A percentile compares a stretch with the other conserved stretches of the same genome.
phyloP scores from a whole-genome alignment of 2,797 vertebrate species.

The Oreochromis mossambicus region DNA sequence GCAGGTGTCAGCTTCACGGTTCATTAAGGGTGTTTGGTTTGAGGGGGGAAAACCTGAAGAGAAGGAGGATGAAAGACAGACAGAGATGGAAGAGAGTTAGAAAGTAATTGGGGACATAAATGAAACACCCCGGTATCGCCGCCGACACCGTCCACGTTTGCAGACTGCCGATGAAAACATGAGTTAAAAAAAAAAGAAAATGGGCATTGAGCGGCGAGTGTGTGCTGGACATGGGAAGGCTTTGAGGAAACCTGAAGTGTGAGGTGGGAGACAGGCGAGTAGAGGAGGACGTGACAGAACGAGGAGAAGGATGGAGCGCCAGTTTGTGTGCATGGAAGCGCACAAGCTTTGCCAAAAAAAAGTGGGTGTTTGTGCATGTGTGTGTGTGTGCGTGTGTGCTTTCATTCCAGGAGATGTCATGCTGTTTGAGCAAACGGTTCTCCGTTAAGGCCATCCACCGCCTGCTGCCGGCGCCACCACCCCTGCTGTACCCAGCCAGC shows the following conservation, averaged over 20 bases:
- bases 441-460: constrained; percentile 85
- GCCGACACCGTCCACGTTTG: constrained; percentile 17
- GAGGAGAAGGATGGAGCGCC: background rate
- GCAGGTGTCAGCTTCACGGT: constrained; percentile 48
- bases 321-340: constrained; percentile 26
- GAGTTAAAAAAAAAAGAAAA: background rate
- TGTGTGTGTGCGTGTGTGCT: constrained; percentile 46
- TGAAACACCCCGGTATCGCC: background rate
- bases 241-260: constrained; percentile 31
- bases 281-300: constrained; percentile 36
- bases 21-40: constrained; percentile 61
- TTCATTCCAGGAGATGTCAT: constrained; percentile 97
- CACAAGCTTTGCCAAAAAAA: constrained; percentile 15
- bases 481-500: constrained; percentile 62
- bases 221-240: constrained; percentile 9
- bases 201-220: constrained; percentile 17
- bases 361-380: background rate
- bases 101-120: constrained; percentile 51
- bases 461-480: constrained; percentile 69
- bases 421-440: constrained; percentile 88
- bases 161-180: constrained; percentile 31
- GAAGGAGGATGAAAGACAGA: constrained; percentile 33
- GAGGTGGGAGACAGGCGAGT: constrained; percentile 44
- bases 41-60: background rate
- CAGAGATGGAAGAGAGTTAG: constrained; percentile 9